Evolutionary conservation across 2,113 vertebrate genomes (phyloP).

Genomic region (Rhinolophus ferrumequinum): DNA sequence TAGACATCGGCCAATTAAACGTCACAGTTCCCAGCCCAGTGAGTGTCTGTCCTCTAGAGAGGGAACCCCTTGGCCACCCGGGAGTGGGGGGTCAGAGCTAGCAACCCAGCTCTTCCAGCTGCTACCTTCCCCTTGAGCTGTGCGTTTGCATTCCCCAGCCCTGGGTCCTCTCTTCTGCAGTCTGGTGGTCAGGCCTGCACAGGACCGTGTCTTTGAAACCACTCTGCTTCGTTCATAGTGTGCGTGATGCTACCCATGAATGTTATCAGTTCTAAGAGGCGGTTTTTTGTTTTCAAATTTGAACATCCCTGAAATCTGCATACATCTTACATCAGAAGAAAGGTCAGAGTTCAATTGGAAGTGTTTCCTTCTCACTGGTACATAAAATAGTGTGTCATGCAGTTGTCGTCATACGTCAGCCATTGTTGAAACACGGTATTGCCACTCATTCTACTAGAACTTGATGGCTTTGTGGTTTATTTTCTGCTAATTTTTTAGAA

Average conservation of each 20-base stretch:
- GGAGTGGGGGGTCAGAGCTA: neutral
- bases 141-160: too few species aligned
- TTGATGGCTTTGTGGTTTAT: neutral
- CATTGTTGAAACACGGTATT: neutral
- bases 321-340: neutral
- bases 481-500: conserved; percentile 13
- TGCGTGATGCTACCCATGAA: fast-evolving
- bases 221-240: fast-evolving
- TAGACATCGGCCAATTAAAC: conserved; percentile 75
- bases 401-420: neutral
- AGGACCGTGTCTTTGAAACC: neutral
- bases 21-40: conserved; percentile 55
- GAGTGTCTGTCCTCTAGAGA: conserved; percentile 65
- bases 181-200: neutral
- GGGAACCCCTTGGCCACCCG: neutral
- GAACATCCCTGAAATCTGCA: neutral
- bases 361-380: neutral
- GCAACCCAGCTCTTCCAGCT: neutral
- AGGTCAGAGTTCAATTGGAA: neutral
- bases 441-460: neutral
- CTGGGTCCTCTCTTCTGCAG: fast-evolving
- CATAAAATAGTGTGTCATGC: neutral
- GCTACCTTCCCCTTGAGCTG: fast-evolving
- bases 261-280: neutral
- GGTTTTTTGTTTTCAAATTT: neutral